phyloP scores from a whole-genome alignment of 2,113 vertebrate species.

The Oreocharis arfaki region DNA sequence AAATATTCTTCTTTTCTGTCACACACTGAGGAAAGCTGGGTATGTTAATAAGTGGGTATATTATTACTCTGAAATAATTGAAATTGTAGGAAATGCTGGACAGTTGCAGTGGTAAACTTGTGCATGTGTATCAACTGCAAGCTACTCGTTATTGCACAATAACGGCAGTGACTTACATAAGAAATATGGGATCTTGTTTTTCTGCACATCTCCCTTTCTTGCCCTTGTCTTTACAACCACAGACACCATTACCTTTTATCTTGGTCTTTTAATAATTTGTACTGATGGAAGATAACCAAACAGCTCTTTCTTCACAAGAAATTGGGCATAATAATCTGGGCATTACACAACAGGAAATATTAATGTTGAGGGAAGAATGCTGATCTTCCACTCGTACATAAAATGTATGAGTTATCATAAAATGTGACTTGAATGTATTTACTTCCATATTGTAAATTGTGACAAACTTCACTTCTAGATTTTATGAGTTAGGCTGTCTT shows the following conservation, averaged over 20 bases:
- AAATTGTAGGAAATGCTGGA: background rate
- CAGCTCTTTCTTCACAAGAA: background rate
- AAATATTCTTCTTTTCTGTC: background rate
- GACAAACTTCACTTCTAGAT: background rate
- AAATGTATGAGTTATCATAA: background rate
- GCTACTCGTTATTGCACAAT: background rate
- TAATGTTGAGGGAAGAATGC: background rate
- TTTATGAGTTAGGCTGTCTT: background rate
- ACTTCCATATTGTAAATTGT: background rate
- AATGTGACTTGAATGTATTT: background rate
- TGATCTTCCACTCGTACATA: background rate
- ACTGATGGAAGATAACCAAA: background rate
- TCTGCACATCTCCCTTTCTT: background rate
- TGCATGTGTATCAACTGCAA: accelerated
- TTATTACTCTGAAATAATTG: background rate
- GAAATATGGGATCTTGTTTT: background rate
- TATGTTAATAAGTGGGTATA: background rate
- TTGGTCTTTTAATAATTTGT: background rate
- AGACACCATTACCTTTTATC: background rate
- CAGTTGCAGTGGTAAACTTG: background rate
- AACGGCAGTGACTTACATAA: background rate
- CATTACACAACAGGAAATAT: background rate
- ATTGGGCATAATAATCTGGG: background rate
- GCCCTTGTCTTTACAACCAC: background rate
- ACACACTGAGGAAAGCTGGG: background rate